These are phyloP conservation scores for Eristalis arbustorum DNA, from an alignment of 2,888 invertebrate species.

Conservation along the genomic window DNA sequence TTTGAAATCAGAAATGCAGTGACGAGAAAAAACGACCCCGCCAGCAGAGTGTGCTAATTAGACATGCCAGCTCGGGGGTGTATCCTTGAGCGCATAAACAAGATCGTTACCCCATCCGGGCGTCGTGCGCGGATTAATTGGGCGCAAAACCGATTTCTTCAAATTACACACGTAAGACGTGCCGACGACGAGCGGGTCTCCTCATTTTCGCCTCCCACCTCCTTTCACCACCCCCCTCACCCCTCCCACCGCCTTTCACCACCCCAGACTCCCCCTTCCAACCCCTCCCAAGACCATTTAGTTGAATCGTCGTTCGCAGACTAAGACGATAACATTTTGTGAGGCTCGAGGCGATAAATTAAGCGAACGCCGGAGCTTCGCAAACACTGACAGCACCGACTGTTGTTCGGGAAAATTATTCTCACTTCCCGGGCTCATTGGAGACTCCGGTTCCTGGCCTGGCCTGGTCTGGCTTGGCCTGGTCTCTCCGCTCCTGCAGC, in stretches of 20 bases:
- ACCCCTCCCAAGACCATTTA: background rate
- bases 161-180: background rate
- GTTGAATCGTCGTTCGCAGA: background rate
- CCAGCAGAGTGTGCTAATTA: constrained; percentile 37
- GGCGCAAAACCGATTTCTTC: constrained; percentile 18
- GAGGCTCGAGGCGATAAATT: constrained; percentile 47
- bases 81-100: constrained; percentile 25
- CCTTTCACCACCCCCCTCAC: no score
- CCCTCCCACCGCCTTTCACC: background rate
- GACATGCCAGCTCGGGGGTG: constrained; percentile 9
- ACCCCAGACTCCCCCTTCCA: no score
- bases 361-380: constrained; percentile 10
- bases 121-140: constrained; percentile 43
- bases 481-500: background rate
- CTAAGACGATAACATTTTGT: constrained; percentile 14
- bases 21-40: background rate
- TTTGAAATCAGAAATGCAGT: constrained; percentile 37
- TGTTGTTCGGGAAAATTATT: constrained; percentile 27
- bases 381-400: constrained; percentile 47
- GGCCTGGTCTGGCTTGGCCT: no score
- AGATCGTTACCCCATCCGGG: background rate
- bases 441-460: background rate
- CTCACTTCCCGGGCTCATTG: constrained; percentile 1
- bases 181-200: background rate
- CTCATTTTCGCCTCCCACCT: background rate